Evolutionary conservation across 2,797 vertebrate species (phyloP), one percentile per base, ranked within the genome.

Genomic region (Cirrhinus mrigala): DNA sequence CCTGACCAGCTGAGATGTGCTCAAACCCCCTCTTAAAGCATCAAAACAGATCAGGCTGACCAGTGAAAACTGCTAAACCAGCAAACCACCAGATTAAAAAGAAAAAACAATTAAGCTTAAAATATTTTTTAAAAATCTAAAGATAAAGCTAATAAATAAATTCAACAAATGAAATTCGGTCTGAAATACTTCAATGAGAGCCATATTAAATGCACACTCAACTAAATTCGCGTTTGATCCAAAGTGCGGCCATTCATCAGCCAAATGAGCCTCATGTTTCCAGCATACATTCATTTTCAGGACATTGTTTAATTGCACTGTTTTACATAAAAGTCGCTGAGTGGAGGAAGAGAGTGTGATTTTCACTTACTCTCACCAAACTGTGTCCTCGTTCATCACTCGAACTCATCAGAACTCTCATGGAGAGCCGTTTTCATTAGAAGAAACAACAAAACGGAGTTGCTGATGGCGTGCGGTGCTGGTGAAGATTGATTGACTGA

Each of bases 261-360:
- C 69, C 70, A 90, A 91, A 92, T 90, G 90, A 91, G 92, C 90
- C 90, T 78, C 87, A 90, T 88, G 81, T 87, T 90, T 90, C 91
- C 84, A 89, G 91, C 89, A 52, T 87, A 86, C 90, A 89, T 93
- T 90, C 90, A 91, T 93, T 92, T 91, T 89, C 88, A 85, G 89
- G 91, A 92, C 92, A 85, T 79, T 86, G 79, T 93, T 92, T 92
- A 93, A 93, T 89, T 89, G 58, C 85, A 89, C 91, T 92, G 92
- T 90, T 86, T 90, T 92, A 92, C 91, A 90, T 92, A 91, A 94
- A 94, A 93, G 93, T 88, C 79, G 90, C 91, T 92, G 93, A 94
- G 93, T 92, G 89, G 91, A 92, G 88, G 66, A 85, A 89, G 92
- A 90, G n/a, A 89, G 82, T 79, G 85, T 86, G 89, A 92, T 92